Evolutionary conservation across 2,113 vertebrate species (phyloP).

Genomic region (Nannobrachium achirus): DNA sequence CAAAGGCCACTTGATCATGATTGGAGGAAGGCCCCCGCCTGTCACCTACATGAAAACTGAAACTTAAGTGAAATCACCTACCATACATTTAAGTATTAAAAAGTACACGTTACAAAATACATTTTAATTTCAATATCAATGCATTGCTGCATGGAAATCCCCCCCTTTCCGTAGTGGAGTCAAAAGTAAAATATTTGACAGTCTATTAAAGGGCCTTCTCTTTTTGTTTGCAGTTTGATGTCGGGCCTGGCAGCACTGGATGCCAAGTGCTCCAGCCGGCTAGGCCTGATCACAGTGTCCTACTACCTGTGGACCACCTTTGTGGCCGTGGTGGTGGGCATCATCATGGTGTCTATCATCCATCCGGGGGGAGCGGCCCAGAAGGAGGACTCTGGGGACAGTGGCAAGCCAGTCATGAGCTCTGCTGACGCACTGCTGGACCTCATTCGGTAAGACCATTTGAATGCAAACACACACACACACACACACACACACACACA

Average conservation of each 20-base stretch:
- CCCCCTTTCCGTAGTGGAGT: no score
- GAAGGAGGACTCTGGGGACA: slow-evolving; percentile 90
- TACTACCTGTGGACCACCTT: slow-evolving; percentile 99
- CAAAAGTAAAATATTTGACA: no score
- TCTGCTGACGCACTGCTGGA: slow-evolving; percentile 95
- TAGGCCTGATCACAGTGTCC: slow-evolving; percentile 93
- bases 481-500: no score
- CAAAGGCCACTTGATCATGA: no score
- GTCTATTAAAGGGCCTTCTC: not conserved
- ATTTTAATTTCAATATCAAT: no score
- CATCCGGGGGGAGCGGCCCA: slow-evolving; percentile 94
- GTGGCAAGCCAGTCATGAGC: slow-evolving; percentile 92
- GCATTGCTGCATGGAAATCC: no score
- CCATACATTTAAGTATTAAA: no score
- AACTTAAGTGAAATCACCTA: no score
- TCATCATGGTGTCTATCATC: slow-evolving; percentile 95
- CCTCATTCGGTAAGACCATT: slow-evolving; percentile 87
- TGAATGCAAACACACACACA: not conserved
- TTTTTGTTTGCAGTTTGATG: slow-evolving; percentile 86
- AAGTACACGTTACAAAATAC: no score
- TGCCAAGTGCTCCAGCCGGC: slow-evolving; percentile 93
- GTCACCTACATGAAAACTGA: no score
- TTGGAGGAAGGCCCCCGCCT: no score
- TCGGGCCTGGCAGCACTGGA: slow-evolving; percentile 95
- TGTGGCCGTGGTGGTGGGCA: slow-evolving; percentile 94